Evolutionary conservation across 1,140 invertebrate species (phyloP), one percentile per base, ranked within the genome.

Genomic region (Hylaeus anthracinus): DNA sequence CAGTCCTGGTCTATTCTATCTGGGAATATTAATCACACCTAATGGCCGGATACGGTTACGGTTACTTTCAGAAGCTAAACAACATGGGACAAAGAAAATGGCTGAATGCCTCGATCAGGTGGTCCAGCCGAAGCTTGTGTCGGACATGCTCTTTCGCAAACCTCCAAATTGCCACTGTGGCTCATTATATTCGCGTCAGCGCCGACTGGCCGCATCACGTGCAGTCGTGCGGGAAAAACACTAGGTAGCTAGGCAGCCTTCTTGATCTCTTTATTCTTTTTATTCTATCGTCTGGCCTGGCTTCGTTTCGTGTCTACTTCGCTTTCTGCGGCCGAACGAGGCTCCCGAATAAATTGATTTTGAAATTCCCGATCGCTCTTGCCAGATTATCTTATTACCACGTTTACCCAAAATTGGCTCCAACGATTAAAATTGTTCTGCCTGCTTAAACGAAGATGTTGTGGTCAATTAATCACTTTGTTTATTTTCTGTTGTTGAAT

Each of bases 171-270:
- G 86, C 86, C 81, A 84, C 74, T 77, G 86, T 61, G 75, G 79
- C 86, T 87, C 86, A 88, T 88, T 88, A 88, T 87, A 85, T 85
- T 82, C 86, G 76, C 86, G 86, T 88, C 86, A 87, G 86, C 79
- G 72, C 63, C 66, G 58, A 39, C 58, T 43, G 56, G 41, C 48
- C 64, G 70, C 77, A 61, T 81, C 75, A 61, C 65, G 69, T 71
- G 70, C 82, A 81, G 69, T 56, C 84, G 78, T 78, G 81, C 86
- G 84, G 74, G 84, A 86, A 83, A 71, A 79, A 73, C 74, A 55
- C 70, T 64, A 83, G 73, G 39, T 79, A 60, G 71, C 81, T 86
- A 83, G 67, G 61, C 26, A 15, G 48, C 69, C 77, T 53, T 55
- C 63, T 76, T 63, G 26, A 63, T 63, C 48, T 77, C 43, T 53